These are phyloP conservation scores for Drosophila pallidifrons DNA, from an alignment of 1,140 invertebrate species.

Conservation along the genomic window DNA sequence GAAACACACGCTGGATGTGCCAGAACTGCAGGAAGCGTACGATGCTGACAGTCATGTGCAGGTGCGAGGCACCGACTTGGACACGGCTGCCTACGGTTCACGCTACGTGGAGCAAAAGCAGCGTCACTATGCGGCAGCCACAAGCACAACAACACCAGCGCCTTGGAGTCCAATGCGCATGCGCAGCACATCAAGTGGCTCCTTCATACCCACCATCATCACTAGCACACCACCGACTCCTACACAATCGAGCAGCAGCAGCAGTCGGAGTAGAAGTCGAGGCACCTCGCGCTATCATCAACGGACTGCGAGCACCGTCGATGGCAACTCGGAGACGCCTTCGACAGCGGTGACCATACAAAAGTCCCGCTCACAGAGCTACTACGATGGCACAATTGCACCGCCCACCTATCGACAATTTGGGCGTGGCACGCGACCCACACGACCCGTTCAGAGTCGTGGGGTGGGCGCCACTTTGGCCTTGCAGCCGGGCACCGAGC, in stretches of 20 bases:
- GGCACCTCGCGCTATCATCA: constrained; percentile 57
- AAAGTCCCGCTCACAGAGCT: constrained; percentile 77
- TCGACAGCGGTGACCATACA: constrained; percentile 63
- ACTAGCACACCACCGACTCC: constrained; percentile 49
- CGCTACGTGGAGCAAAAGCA: constrained; percentile 60
- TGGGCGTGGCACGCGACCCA: constrained; percentile 48
- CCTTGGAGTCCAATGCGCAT: constrained; percentile 77
- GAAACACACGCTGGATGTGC: constrained; percentile 75
- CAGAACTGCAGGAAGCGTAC: constrained; percentile 75
- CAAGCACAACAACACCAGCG: constrained; percentile 13
- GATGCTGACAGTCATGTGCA: constrained; percentile 55
- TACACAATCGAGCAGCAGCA: background rate
- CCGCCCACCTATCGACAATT: constrained; percentile 57
- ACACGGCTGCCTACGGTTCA: constrained; percentile 63
- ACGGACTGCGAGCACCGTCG: constrained; percentile 14
- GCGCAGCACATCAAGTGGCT: constrained; percentile 35
- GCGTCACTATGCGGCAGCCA: constrained; percentile 35
- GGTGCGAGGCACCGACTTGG: constrained; percentile 37
- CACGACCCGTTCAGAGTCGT: constrained; percentile 24
- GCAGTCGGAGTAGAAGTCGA: constrained; percentile 15
- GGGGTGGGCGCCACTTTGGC: constrained; percentile 31
- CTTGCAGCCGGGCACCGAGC: constrained; percentile 34
- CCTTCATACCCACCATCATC: constrained; percentile 58
- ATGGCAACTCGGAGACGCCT: constrained; percentile 13
- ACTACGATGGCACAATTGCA: constrained; percentile 75